Conservation (phyloP, 2,888 invertebrate genomes). For the Micropterix aruncella region DNA sequence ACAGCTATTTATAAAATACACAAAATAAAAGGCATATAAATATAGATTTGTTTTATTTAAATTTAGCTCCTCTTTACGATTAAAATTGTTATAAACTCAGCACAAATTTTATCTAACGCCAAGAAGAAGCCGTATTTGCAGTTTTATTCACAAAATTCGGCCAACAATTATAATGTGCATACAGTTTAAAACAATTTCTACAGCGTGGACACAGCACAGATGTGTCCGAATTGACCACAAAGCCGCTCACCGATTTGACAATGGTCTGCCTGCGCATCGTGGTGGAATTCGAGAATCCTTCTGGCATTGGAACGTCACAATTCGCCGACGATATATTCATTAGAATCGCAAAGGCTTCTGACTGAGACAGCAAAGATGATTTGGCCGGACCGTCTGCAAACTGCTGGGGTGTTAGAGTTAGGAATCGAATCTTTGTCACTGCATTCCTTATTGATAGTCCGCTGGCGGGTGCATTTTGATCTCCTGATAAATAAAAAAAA, state of each 20-base stretch:
- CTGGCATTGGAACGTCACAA: conserved; percentile 55
- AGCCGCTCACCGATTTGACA: conserved; percentile 13
- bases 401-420: conserved; percentile 65
- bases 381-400: conserved; percentile 73
- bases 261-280: conserved; percentile 30
- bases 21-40: no score
- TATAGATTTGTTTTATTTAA: no score
- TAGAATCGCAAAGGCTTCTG: conserved; percentile 66
- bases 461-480: conserved; percentile 1
- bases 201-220: not conserved
- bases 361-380: conserved; percentile 56
- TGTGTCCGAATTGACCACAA: no score
- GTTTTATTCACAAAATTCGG: no score
- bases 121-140: no score
- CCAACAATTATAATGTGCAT: no score
- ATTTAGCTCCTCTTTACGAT: no score
- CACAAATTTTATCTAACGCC: no score
- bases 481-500: no score
- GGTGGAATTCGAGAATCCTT: conserved; percentile 49
- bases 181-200: no score
- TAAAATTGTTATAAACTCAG: no score
- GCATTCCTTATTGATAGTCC: conserved; percentile 42
- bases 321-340: conserved; percentile 69
- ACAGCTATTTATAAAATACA: no score
- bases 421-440: conserved; percentile 63